Evolutionary conservation across 1,140 invertebrate genomes (phyloP).

Genomic region (Dreissena rostriformis): DNA sequence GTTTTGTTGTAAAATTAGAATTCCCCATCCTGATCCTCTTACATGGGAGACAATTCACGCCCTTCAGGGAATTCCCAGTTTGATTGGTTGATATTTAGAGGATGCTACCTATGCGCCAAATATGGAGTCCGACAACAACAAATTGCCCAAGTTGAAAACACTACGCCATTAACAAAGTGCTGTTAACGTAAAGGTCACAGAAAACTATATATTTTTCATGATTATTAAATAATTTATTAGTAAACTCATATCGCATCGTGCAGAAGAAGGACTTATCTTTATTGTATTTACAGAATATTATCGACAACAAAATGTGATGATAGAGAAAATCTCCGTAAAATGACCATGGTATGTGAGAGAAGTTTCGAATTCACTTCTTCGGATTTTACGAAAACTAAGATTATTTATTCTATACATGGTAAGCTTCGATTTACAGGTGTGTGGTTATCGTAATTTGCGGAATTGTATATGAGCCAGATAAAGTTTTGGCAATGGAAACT

Average conservation of each 20-base stretch:
- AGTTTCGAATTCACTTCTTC: slow-evolving; percentile 52
- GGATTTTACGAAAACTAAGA: slow-evolving; percentile 48
- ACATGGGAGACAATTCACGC: slow-evolving; percentile 34
- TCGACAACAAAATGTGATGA: slow-evolving; percentile 33
- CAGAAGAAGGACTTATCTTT: slow-evolving; percentile 51
- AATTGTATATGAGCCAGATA: slow-evolving; percentile 53
- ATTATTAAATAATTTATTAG: slow-evolving; percentile 54
- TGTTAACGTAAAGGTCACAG: slow-evolving; percentile 64
- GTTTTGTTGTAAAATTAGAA: neutral
- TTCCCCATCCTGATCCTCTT: slow-evolving; percentile 14
- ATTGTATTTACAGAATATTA: neutral
- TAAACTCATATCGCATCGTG: slow-evolving; percentile 49
- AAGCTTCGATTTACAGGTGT: slow-evolving; percentile 46
- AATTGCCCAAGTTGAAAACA: slow-evolving; percentile 70
- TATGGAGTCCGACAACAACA: slow-evolving; percentile 76
- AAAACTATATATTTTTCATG: slow-evolving; percentile 52
- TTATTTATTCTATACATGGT: slow-evolving; percentile 57
- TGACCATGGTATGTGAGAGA: slow-evolving; percentile 73
- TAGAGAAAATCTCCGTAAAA: slow-evolving; percentile 66
- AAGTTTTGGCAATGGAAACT: slow-evolving; percentile 57
- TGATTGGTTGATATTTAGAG: slow-evolving; percentile 47
- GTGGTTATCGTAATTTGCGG: slow-evolving; percentile 52
- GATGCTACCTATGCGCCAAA: slow-evolving; percentile 66
- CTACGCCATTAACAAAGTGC: slow-evolving; percentile 68
- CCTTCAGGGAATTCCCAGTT: slow-evolving; percentile 21